Evolutionary conservation across 2,888 invertebrate species (phyloP), one percentile per base, ranked within the genome.

Genomic region (Molorchus minor): DNA sequence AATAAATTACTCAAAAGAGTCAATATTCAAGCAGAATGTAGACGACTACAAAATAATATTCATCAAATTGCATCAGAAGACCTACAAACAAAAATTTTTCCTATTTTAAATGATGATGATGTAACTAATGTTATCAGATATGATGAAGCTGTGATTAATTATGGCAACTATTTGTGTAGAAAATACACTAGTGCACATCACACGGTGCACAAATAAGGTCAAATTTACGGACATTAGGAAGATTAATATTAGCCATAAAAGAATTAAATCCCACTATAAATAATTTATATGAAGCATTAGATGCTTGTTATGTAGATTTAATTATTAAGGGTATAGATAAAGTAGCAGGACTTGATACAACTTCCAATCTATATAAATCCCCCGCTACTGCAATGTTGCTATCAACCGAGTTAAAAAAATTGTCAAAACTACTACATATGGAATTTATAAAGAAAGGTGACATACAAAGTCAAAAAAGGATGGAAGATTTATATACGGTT

Each of bases 21-120:
- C 5, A 55, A 55, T 40, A 40, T 55, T 29, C 55, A 55, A 40
- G 55, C 38, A 19, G 16, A 40, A 30, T 45, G 38, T 8, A 55
- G 46, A 2, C 45, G 20, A 20, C 40, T 55, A 38, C 46, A 55
- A 15, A 55, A 40, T 46, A 45, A 46, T 30, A 15, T 55, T 16
- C 55, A 47, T 19, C 3, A 25, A 25, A 5, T 25, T 3, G 25
- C 25, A 5, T 25, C 25, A 3, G 25, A 25, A 25, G 25, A 25
- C 8, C 25, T 25, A 3, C 25, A 8, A 25, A 25, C 8, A 5
- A 25, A 8, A 25, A 8, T 25, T 25, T 25, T 25, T 25, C 8
- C 25, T 5, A 25, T 5, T 5, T 5, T 25, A 3, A 3, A 8
- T 5, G 25, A 25, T 25, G 25, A 25, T 25, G 25, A 5, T 25